phyloP scores from a whole-genome alignment of 2,113 vertebrate genomes.

The Heterocephalus glaber region DNA sequence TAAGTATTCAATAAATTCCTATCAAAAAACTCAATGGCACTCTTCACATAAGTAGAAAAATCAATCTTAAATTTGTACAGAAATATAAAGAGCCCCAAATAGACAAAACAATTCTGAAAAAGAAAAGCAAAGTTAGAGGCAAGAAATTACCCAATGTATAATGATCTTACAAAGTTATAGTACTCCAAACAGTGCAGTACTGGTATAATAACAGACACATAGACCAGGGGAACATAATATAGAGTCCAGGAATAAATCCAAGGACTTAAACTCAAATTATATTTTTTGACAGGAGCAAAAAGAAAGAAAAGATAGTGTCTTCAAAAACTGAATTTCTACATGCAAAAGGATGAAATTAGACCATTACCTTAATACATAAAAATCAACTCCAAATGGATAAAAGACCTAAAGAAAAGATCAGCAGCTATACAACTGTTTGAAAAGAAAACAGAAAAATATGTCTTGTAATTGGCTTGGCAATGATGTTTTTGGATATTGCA shows the following conservation, averaged over 20 bases:
- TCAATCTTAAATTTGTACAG: background rate
- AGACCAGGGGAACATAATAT: background rate
- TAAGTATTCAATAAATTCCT: background rate
- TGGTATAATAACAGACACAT: background rate
- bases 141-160: background rate
- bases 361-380: background rate
- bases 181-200: background rate
- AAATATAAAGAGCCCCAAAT: background rate
- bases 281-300: background rate
- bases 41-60: background rate
- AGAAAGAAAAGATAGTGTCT: background rate
- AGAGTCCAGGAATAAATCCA: background rate
- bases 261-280: background rate
- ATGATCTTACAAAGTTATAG: background rate
- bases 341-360: background rate
- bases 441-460: too few species aligned
- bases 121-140: background rate
- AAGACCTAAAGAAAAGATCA: background rate
- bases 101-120: background rate
- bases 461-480: background rate
- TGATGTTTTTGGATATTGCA: background rate
- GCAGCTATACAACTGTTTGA: background rate
- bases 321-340: background rate
- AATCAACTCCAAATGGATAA: background rate
- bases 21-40: background rate